These are phyloP conservation scores for Thymelicus lineola DNA, from an alignment of 2,888 invertebrate species.

Conservation along the genomic window DNA sequence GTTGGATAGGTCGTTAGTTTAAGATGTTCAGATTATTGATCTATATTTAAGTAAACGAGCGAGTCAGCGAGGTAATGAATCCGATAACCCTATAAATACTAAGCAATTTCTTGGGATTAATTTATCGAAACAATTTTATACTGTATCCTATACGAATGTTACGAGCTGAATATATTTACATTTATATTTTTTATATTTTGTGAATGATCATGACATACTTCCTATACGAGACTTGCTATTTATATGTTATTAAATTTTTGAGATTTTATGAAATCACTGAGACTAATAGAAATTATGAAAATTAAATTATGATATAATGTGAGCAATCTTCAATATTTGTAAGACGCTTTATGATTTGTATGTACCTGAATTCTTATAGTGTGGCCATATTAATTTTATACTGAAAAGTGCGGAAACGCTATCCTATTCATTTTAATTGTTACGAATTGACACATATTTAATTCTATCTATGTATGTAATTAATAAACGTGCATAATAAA, in stretches of 20 bases:
- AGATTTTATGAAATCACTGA: slow-evolving; percentile 72
- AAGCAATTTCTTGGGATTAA: slow-evolving; percentile 42
- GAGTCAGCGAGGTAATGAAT: slow-evolving; percentile 35
- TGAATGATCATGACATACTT: slow-evolving; percentile 68
- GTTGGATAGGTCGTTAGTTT: slow-evolving; percentile 62
- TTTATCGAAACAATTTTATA: slow-evolving; percentile 45
- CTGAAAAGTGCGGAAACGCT: slow-evolving; percentile 57
- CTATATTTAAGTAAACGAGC: slow-evolving; percentile 41
- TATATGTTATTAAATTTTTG: slow-evolving; percentile 66
- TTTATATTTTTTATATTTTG: slow-evolving; percentile 72
- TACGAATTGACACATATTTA: slow-evolving; percentile 77
- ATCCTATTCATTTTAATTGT: slow-evolving; percentile 63
- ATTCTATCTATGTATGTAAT: slow-evolving; percentile 72
- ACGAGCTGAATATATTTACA: slow-evolving; percentile 58
- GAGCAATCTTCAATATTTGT: slow-evolving; percentile 70
- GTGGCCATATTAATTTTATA: slow-evolving; percentile 82
- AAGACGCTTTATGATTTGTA: slow-evolving; percentile 72
- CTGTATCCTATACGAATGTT: slow-evolving; percentile 52
- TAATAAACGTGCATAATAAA: slow-evolving; percentile 74
- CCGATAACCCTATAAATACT: slow-evolving; percentile 39
- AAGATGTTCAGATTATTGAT: slow-evolving; percentile 54
- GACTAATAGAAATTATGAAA: slow-evolving; percentile 75
- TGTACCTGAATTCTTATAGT: slow-evolving; percentile 83
- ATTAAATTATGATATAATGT: slow-evolving; percentile 77
- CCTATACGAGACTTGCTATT: slow-evolving; percentile 67